A percentile compares a stretch with the other conserved stretches of the same genome.
These are phyloP conservation scores for Prosopocoilus inquinatus DNA, from an alignment of 2,888 invertebrate genomes.

Conservation along the genomic window DNA sequence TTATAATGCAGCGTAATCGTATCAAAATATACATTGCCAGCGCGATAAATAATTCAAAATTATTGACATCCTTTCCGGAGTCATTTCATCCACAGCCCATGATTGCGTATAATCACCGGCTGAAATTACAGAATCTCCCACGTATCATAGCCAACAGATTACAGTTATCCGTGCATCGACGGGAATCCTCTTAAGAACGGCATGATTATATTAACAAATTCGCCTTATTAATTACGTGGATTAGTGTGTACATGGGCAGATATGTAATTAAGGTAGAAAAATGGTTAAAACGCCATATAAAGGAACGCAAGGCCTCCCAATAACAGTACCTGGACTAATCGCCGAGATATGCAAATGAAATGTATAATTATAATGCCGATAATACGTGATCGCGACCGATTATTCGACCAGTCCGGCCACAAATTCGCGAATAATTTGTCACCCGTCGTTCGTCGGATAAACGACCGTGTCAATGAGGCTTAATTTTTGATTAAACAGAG, in stretches of 20 bases:
- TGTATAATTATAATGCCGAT: slow-evolving; percentile 25
- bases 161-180: slow-evolving; percentile 19
- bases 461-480: slow-evolving; percentile 4
- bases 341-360: slow-evolving; percentile 28
- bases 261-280: slow-evolving; percentile 20
- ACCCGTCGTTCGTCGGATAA: neutral
- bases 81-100: too few relatives aligned
- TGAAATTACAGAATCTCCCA: neutral
- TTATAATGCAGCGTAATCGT: too few relatives aligned
- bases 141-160: neutral
- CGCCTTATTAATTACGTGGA: slow-evolving; percentile 20
- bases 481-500: slow-evolving; percentile 9
- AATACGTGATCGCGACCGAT: slow-evolving; percentile 11
- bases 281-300: slow-evolving; percentile 16
- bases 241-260: slow-evolving; percentile 14
- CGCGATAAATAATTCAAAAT: too few relatives aligned
- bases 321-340: slow-evolving; percentile 28
- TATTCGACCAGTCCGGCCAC: slow-evolving; percentile 2
- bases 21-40: too few relatives aligned
- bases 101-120: neutral
- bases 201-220: slow-evolving; percentile 22
- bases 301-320: slow-evolving; percentile 16
- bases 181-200: slow-evolving; percentile 11
- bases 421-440: slow-evolving; percentile 15
- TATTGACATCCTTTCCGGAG: too few relatives aligned